Evolutionary conservation across 2,797 vertebrate genomes (phyloP).

Genomic region (Pantherophis vulpinus): DNA sequence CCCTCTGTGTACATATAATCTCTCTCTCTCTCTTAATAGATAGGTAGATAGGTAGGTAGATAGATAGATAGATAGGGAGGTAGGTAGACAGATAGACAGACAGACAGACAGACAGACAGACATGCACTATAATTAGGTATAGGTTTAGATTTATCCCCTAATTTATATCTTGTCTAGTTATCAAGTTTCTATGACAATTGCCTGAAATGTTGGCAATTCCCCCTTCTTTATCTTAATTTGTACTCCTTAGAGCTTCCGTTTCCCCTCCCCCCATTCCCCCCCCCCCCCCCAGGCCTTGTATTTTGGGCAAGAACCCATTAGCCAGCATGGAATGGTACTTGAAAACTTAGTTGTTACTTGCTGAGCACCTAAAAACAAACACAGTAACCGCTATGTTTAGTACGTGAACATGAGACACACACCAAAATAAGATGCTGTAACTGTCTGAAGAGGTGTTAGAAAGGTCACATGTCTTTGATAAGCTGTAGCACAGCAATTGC

Average conservation of each 20-base stretch:
- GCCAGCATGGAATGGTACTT: background rate
- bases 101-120: background rate
- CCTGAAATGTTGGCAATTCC: conserved; percentile 7
- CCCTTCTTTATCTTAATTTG: conserved; percentile 31
- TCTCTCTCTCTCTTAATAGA: background rate
- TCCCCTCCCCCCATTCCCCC: too few relatives aligned
- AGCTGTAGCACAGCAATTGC: background rate
- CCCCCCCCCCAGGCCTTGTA: too few relatives aligned
- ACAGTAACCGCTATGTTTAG: background rate
- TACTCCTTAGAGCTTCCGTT: conserved; percentile 34
- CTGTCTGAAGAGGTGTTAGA: background rate
- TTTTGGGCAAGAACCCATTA: background rate
- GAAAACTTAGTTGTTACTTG: background rate
- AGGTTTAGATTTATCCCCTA: background rate
- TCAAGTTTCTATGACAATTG: background rate
- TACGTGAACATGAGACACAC: background rate
- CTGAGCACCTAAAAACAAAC: background rate
- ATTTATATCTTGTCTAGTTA: background rate
- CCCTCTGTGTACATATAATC: background rate
- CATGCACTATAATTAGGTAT: background rate
- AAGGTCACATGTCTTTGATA: background rate
- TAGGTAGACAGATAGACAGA: too few relatives aligned
- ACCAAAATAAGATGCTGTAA: background rate
- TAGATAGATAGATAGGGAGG: background rate
- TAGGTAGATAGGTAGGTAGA: background rate